phyloP scores from a whole-genome alignment of 2,113 vertebrate genomes.

The Glaucidium brasilianum region DNA sequence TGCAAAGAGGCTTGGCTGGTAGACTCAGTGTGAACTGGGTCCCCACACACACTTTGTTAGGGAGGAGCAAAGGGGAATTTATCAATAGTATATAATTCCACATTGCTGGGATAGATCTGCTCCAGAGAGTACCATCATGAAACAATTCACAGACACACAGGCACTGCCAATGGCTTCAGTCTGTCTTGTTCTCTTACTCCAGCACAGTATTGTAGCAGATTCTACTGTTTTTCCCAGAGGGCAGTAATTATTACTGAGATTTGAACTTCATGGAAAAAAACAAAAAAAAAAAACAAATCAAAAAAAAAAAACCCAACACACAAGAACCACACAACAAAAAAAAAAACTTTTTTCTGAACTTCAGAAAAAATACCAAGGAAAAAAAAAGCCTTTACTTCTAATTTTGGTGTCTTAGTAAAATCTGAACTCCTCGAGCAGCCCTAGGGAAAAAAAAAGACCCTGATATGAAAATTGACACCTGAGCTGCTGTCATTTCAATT shows the following conservation, averaged over 20 bases:
- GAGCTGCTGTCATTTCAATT: background rate
- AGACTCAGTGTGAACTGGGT: background rate
- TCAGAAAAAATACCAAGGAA: background rate
- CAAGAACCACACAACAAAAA: no score
- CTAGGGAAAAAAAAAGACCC: background rate
- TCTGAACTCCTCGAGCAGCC: background rate
- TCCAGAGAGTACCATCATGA: background rate
- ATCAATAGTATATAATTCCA: background rate
- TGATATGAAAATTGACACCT: background rate
- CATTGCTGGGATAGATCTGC: background rate
- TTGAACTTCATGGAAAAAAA: background rate
- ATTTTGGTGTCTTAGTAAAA: background rate
- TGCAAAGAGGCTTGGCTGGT: background rate
- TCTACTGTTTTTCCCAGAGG: background rate
- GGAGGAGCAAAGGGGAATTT: background rate
- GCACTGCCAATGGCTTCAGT: fast-evolving
- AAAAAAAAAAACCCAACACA: no score
- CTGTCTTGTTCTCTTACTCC: background rate
- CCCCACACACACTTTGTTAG: background rate
- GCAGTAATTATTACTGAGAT: background rate
- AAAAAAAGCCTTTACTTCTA: background rate
- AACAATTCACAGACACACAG: background rate
- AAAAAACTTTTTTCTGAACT: background rate
- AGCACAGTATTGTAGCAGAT: background rate
- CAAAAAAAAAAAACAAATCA: background rate